Percentiles rank a stretch among this genome's conserved stretches.
Evolutionary conservation across 2,888 invertebrate species (phyloP).

Genomic region (Macrosiphum euphorbiae): DNA sequence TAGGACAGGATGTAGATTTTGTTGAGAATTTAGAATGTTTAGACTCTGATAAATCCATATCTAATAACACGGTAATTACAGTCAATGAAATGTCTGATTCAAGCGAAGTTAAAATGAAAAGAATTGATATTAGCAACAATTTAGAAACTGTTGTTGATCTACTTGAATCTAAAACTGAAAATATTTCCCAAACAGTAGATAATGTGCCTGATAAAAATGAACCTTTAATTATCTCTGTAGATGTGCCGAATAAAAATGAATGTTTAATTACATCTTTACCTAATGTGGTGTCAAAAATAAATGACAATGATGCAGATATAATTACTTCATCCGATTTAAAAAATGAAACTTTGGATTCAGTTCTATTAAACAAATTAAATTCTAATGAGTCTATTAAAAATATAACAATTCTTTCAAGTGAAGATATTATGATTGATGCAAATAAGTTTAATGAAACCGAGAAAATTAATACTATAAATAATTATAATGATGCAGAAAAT

Average conservation of each 20-base stretch:
- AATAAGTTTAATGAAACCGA: conserved; percentile 17
- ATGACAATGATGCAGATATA: not conserved
- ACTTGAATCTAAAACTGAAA: not conserved
- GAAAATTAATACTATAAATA: conserved; percentile 57
- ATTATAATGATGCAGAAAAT: not conserved
- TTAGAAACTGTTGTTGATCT: not conserved
- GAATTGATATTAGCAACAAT: not conserved
- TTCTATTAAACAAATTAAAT: not conserved
- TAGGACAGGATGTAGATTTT: not conserved
- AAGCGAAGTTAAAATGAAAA: not conserved
- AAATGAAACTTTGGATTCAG: not conserved
- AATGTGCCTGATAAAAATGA: not conserved
- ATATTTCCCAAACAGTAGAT: not conserved
- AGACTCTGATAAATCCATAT: conserved; percentile 47
- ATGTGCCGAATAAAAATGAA: not conserved
- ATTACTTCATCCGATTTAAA: not conserved
- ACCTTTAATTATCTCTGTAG: not conserved
- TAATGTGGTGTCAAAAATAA: not conserved
- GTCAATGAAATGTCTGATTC: not conserved
- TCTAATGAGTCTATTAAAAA: not conserved
- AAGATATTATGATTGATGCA: not conserved
- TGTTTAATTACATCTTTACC: not conserved
- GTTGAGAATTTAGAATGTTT: not conserved
- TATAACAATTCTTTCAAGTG: not conserved
- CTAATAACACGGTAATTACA: not conserved